These are phyloP conservation scores for Blera fallax DNA, from an alignment of 2,888 invertebrate genomes.

Conservation along the genomic window DNA sequence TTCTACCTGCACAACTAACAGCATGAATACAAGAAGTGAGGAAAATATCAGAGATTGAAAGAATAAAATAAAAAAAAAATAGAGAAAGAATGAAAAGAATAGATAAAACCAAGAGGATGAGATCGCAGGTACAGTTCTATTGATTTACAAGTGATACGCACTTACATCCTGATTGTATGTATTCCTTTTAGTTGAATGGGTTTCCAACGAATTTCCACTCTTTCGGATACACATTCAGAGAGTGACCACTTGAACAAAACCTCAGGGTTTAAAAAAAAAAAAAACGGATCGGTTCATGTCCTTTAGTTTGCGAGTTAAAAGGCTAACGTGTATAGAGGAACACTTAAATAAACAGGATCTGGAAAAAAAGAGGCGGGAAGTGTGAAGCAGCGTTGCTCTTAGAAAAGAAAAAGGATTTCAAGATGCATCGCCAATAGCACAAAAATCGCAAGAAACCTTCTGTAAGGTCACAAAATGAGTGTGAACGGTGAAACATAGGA, in stretches of 20 bases:
- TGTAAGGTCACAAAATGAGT: background rate
- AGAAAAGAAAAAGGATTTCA: slow-evolving; percentile 49
- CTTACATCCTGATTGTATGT: slow-evolving; percentile 72
- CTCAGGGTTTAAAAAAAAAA: slow-evolving; percentile 56
- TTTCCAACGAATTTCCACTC: slow-evolving; percentile 69
- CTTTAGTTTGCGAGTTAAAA: slow-evolving; percentile 51
- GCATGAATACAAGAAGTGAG: slow-evolving; percentile 26
- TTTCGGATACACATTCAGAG: slow-evolving; percentile 48
- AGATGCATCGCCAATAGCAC: slow-evolving; percentile 18
- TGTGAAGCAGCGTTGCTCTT: background rate
- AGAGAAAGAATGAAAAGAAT: slow-evolving; percentile 17
- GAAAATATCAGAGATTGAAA: slow-evolving; percentile 49
- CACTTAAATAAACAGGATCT: slow-evolving; percentile 35
- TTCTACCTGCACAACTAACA: slow-evolving; percentile 46
- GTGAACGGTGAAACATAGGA: slow-evolving; percentile 37
- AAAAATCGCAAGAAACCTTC: slow-evolving; percentile 39
- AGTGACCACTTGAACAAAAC: slow-evolving; percentile 72
- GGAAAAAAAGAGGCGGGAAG: slow-evolving; percentile 47
- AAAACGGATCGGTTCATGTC: slow-evolving; percentile 53
- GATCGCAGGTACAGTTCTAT: slow-evolving; percentile 71
- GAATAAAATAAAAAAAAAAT: slow-evolving; percentile 6
- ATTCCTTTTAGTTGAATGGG: slow-evolving; percentile 60
- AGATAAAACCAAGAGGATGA: slow-evolving; percentile 62
- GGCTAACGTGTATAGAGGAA: slow-evolving; percentile 36
- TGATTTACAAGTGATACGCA: slow-evolving; percentile 72